Evolutionary conservation across 2,113 vertebrate species (phyloP), one percentile per base, ranked within the genome.

Genomic region (Thymallus thymallus): DNA sequence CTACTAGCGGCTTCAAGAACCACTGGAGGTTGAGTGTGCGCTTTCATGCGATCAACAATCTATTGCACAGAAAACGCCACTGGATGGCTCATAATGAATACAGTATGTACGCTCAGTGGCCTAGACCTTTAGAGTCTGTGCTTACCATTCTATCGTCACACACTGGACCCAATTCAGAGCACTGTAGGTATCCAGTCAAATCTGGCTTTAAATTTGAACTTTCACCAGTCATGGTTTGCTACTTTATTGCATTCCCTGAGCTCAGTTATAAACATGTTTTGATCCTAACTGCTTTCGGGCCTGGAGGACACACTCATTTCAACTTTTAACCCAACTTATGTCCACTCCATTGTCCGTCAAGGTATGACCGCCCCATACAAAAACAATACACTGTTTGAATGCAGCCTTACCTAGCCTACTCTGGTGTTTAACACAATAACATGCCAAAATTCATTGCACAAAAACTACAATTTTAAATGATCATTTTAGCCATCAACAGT

Each of bases 161-260:
- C 4, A 71, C 62, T 74, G 22, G 23, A n/a, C 32, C 66, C 58
- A 71, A 29, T 45, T 55, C 45, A 66, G 29, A 63, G 60, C 64
- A 41, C 24, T 56, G 68, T 32, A n/a, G 24, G 56, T 18, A 55
- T 24, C 62, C 16, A 23, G 18, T 69, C 2, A 68, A 51, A 26
- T 66, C 45, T 26, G 1, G 46, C 77, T 46, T 73, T 68, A 58
- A 58, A 69, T 60, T 68, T 3, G 6, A 32, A 75, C 77, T 71
- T 76, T 84, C 79, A 76, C 74, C 76, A 45, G 5, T 55, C 18
- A 65, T 30, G 62, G 32, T 85, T 79, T 88, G 89, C 86, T 90
- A 88, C 86, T 46, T 80, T 71, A 60, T 84, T 71, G 76, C 69
- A 51, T 89, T 90, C 89, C 90, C 90, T 91, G 90, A 91, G 90